Percentiles rank a stretch among this genome's conserved stretches.
Evolutionary conservation across 2,797 vertebrate genomes (phyloP).

Genomic region (Cyprinodon diabolis): DNA sequence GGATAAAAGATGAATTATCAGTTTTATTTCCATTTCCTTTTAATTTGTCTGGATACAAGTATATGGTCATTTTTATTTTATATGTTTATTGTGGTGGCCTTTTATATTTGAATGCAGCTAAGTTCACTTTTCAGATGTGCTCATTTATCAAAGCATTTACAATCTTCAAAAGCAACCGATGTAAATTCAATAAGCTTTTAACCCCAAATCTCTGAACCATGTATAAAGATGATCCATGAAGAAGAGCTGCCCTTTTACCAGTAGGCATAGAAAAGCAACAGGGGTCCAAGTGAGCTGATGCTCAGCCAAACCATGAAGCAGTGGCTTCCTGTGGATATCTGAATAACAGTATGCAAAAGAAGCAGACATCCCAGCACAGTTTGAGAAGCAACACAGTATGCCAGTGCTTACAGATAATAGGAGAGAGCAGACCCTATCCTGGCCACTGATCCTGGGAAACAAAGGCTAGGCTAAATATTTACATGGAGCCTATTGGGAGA

Average conservation of each 20-base stretch:
- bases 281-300: slow-evolving; percentile 8
- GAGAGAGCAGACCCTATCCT: slow-evolving; percentile 34
- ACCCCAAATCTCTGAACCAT: background rate
- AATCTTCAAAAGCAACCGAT: background rate
- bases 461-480: slow-evolving; percentile 64
- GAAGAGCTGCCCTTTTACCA: slow-evolving; percentile 11
- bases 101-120: background rate
- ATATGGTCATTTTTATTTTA: background rate
- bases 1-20: background rate
- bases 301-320: slow-evolving; percentile 5
- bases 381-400: slow-evolving; percentile 22
- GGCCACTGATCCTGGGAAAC: slow-evolving; percentile 48
- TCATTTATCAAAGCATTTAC: background rate
- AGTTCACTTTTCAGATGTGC: background rate
- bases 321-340: slow-evolving; percentile 8
- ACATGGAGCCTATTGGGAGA: slow-evolving; percentile 58
- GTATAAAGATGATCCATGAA: background rate
- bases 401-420: slow-evolving; percentile 22
- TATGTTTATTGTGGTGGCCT: background rate
- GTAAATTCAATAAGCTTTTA: slow-evolving; percentile 1
- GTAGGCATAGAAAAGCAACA: slow-evolving; percentile 4
- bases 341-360: slow-evolving; percentile 2
- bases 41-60: background rate
- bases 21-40: background rate
- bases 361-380: slow-evolving; percentile 15